Evolutionary conservation across 2,797 vertebrate genomes (phyloP).

Genomic region (Loris lydekkerianus): DNA sequence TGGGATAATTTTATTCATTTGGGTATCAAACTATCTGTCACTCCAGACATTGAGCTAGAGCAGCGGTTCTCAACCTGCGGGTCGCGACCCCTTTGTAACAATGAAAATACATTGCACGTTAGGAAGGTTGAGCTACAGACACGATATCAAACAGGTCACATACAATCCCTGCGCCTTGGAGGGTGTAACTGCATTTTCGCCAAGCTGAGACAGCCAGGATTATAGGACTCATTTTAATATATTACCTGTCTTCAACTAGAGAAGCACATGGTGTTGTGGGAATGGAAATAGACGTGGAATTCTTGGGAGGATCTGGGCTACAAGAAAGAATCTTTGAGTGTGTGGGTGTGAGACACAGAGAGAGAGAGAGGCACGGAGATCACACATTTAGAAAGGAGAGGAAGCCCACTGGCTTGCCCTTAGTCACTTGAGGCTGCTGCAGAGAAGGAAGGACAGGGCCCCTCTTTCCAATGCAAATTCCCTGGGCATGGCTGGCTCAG

Average conservation of each 20-base stretch:
- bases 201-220: neutral
- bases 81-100: no score
- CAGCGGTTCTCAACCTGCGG: no score
- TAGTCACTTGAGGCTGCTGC: neutral
- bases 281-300: neutral
- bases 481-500: neutral
- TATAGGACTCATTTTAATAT: neutral
- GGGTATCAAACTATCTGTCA: neutral
- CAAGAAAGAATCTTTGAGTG: neutral
- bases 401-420: neutral
- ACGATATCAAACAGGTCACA: neutral
- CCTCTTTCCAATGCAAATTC: slow-evolving; percentile 22
- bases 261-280: neutral
- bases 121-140: neutral
- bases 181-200: neutral
- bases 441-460: neutral
- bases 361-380: neutral
- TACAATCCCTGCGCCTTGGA: neutral
- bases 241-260: neutral
- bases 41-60: neutral
- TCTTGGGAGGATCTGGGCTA: neutral
- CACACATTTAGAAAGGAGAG: neutral
- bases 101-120: no score
- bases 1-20: neutral
- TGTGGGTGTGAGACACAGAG: neutral